Base-by-base conservation (phyloP, 2,113 vertebrate species). In the Nesogale talazaci region DNA sequence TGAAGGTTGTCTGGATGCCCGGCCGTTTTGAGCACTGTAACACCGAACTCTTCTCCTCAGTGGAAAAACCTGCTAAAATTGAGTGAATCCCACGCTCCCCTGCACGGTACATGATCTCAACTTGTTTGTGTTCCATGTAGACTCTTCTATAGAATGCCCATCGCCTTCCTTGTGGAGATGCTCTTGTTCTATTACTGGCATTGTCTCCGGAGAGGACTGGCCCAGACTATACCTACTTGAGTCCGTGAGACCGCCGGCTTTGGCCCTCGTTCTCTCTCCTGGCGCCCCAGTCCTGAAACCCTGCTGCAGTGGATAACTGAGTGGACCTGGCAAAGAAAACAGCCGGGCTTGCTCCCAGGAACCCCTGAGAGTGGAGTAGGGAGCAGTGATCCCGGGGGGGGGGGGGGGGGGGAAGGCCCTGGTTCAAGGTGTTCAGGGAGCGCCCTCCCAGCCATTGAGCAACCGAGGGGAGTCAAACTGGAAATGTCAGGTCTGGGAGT, bases 381-480 rank as follows among this genome's bases (percentile, higher is more conserved):
- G n/a, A n/a, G n/a, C n/a, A n/a, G n/a, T n/a, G n/a, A n/a, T n/a
- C n/a, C n/a, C n/a, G n/a, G n/a, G n/a, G n/a, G n/a, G n/a, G n/a
- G n/a, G n/a, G n/a, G n/a, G n/a, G n/a, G n/a, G 27, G 85, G 85
- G 75, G 77, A 84, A 67, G 29, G 56, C 10, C 15, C 36, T 61
- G 61, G 65, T 40, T 74, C 52, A 56, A 36, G 46, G 31, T 19
- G 79, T 87, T 59, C 65, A 63, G 23, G 84, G 29, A 38, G 81
- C n/a, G 82, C 70, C 72, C 86, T 94, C 82, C 85, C 78, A 95
- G n/a, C 34, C 90, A 1, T 93, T 96, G 91, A 96, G 95, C 74
- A 97, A 95, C 42, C 31, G n/a, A 93, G 22, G 67, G 59, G 67
- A 94, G 83, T 89, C 92, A 92, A 96, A 96, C 94, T 90, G 93